A percentile compares a stretch with the other conserved stretches of the same genome.
Evolutionary conservation across 2,113 vertebrate genomes (phyloP).

Genomic region (Pseudonaja textilis): DNA sequence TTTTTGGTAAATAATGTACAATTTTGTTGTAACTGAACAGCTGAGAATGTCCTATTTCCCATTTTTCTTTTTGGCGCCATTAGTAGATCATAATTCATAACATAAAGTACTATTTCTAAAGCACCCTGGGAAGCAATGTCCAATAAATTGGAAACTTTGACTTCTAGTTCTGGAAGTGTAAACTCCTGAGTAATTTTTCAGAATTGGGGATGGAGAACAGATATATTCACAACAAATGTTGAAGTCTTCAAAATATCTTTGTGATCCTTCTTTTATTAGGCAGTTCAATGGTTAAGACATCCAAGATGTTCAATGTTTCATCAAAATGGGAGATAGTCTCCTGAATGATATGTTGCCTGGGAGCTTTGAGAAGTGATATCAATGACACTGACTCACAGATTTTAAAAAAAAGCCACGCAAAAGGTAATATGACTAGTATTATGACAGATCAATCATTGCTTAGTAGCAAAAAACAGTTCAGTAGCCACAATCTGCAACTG

Average conservation of each 20-base stretch:
- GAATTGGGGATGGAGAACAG: background rate
- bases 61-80: background rate
- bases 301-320: background rate
- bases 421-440: background rate
- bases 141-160: background rate
- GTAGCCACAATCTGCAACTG: background rate
- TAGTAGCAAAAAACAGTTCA: background rate
- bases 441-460: background rate
- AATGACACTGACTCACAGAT: background rate
- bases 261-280: background rate
- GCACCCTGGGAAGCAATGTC: background rate
- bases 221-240: background rate
- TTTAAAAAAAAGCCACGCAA: background rate
- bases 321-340: background rate
- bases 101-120: background rate
- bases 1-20: slow-evolving; percentile 40
- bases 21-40: slow-evolving; percentile 29
- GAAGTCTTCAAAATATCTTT: background rate
- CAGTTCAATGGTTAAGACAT: background rate
- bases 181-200: background rate
- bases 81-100: background rate
- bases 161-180: background rate
- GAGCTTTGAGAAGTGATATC: background rate
- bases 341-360: background rate
- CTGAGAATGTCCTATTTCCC: slow-evolving; percentile 14